Base-by-base conservation (phyloP, 2,888 invertebrate genomes). In the Bellardia pandia region DNA sequence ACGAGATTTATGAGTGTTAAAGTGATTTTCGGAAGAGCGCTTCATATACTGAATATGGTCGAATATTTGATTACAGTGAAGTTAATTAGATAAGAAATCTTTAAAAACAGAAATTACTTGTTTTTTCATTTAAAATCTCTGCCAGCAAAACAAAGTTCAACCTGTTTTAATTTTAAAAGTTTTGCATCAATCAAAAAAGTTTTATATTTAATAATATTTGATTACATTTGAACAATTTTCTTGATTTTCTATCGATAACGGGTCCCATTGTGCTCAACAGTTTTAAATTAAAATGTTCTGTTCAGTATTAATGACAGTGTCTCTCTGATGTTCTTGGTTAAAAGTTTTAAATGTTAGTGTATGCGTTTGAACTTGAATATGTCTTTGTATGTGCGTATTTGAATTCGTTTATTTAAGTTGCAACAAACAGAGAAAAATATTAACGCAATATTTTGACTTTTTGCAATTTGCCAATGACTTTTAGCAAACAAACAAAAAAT, bases 341-440 rank as follows among this genome's bases (percentile, higher is more conserved):
- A 62, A 85, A 75, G 45, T 62, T 79, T n/a, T 75, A 75, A 83
- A 77, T 56, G 66, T 30, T 66, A 77, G 75, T 30, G 45, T 78
- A 30, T 16, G 71, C 1, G 42, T 48, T 74, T 74, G 45, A 60
- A 56, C 13, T 58, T 42, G 58, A n/a, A 72, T 42, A 30, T 30
- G 40, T 23, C 30, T 16, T n/a, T 58, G 66, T 40, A 11, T 68
- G 62, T 42, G 30, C 40, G 16, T n/a, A 33, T 14, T 58, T 53
- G 14, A 30, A 11, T 51, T 16, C 11, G 40, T 80, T 53, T 56
- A 40, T 16, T 72, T 30, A 58, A 16, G 56, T 16, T 60, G 37
- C 68, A 3, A 69, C 68, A 3, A 69, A 60, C 14, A 14, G 40
- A 37, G 60, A 45, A 80, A 45, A 80, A 40, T 72, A 72, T 72